Percentiles rank a stretch among this genome's conserved stretches.
Evolutionary conservation across 2,113 vertebrate genomes (phyloP).

Genomic region (Asarcornis scutulata): DNA sequence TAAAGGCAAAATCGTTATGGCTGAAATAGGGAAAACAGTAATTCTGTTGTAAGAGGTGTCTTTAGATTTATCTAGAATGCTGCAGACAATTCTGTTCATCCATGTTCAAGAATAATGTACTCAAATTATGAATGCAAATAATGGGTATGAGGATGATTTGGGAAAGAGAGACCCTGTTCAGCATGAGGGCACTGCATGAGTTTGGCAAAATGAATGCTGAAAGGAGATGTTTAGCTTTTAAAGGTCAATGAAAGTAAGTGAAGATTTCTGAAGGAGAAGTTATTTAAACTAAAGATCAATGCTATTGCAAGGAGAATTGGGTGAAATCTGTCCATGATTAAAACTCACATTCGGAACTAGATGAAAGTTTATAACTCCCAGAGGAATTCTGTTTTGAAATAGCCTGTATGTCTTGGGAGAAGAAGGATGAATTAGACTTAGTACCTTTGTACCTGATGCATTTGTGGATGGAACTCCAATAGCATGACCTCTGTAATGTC

Average conservation of each 20-base stretch:
- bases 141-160: neutral
- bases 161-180: neutral
- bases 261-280: neutral
- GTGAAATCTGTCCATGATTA: neutral
- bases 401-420: neutral
- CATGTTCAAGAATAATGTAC: neutral
- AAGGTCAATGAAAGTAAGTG: neutral
- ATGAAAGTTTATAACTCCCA: neutral
- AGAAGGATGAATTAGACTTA: neutral
- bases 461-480: neutral
- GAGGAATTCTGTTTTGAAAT: neutral
- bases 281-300: neutral
- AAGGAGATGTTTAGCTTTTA: neutral
- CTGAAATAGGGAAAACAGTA: neutral
- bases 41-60: neutral
- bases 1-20: neutral
- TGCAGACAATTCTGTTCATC: neutral
- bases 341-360: neutral
- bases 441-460: neutral
- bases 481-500: neutral
- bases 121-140: neutral
- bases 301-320: neutral
- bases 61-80: neutral
- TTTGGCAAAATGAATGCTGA: neutral
- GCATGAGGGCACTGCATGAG: neutral